Conservation (phyloP, 2,113 vertebrate species). For the Oryzias melastigma region DNA sequence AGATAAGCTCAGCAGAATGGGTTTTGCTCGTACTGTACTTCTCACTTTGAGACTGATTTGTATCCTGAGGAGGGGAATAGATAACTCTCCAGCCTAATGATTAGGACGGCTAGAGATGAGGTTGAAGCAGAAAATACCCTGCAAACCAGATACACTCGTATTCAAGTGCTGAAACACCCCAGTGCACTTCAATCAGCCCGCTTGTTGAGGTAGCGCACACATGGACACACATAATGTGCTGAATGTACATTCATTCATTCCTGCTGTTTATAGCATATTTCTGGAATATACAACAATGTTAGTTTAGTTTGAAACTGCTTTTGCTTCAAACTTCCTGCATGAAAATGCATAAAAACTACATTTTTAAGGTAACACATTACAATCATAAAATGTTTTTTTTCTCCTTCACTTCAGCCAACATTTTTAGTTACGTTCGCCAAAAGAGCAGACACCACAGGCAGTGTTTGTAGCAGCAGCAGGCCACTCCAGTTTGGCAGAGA, state of each 20-base stretch:
- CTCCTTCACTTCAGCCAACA: not conserved
- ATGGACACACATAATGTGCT: slow-evolving; percentile 31
- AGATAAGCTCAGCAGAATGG: slow-evolving; percentile 59
- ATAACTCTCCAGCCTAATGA: slow-evolving; percentile 60
- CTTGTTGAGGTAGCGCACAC: slow-evolving; percentile 50
- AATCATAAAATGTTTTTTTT: too few relatives aligned
- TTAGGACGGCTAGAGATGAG: slow-evolving; percentile 49
- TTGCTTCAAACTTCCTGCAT: not conserved
- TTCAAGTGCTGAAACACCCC: slow-evolving; percentile 63
- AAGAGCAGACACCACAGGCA: slow-evolving; percentile 5
- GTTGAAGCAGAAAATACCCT: slow-evolving; percentile 44
- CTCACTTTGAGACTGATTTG: slow-evolving; percentile 67
- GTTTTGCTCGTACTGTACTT: slow-evolving; percentile 58
- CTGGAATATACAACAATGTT: slow-evolving; percentile 9
- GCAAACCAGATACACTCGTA: slow-evolving; percentile 45
- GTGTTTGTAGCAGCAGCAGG: slow-evolving; percentile 28
- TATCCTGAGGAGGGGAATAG: slow-evolving; percentile 58
- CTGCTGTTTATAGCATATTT: slow-evolving; percentile 47
- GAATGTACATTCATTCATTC: slow-evolving; percentile 46
- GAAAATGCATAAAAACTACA: too few relatives aligned
- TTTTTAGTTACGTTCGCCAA: slow-evolving; percentile 7
- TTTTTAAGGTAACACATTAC: too few relatives aligned
- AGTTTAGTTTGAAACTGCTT: slow-evolving; percentile 1
- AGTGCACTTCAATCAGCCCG: slow-evolving; percentile 72
- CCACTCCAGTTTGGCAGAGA: slow-evolving; percentile 41